Base-by-base conservation (phyloP, 2,888 invertebrate species). In the Synergus japonicus region DNA sequence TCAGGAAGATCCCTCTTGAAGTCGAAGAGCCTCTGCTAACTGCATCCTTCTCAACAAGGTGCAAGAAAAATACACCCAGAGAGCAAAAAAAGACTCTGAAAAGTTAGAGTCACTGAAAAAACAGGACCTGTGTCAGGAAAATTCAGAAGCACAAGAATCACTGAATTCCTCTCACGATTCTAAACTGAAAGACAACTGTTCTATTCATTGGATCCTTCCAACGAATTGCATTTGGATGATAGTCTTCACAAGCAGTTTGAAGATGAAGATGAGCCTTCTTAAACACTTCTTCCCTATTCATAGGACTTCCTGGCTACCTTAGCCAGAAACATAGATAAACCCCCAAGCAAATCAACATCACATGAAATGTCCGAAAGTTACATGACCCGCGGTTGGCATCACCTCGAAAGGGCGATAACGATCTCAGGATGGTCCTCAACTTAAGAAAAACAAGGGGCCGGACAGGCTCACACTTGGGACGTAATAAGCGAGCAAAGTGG, bases 11-110 rank as follows among this genome's bases (percentile, higher is more conserved):
- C 54, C 54, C 54, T 54, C 22, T 54, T 73, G 3, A 73, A 54
- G n/a, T 78, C 79, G 79, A 76, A 73, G 81, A 77, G 83, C 82
- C 83, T 85, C 84, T 85, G 83, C 22, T 29, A 83, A 85, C 84
- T 85, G 83, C 22, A 60, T 60, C 60, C 18, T 22, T 13, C 60
- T 60, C 22, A 29, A 22, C 12, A 4, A 54, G n/a, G 54, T 54
- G 54, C 60, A 60, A 60, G 60, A 2, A 60, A 60, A 60, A 60
- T 22, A 60, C 22, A 22, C 60, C 22, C 22, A 22, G 60, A 13
- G 22, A 12, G 1, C 5, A 22, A 22, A 60, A 60, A 60, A 54
- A 60, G 22, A 60, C 29, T 60, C 60, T 22, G n/a, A 54, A 54
- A n/a, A n/a, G n/a, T 18, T 2, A 54, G 54, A n/a, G 9, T 54